Conservation (phyloP, 2,797 vertebrate genomes). For the Spheniscus humboldti region DNA sequence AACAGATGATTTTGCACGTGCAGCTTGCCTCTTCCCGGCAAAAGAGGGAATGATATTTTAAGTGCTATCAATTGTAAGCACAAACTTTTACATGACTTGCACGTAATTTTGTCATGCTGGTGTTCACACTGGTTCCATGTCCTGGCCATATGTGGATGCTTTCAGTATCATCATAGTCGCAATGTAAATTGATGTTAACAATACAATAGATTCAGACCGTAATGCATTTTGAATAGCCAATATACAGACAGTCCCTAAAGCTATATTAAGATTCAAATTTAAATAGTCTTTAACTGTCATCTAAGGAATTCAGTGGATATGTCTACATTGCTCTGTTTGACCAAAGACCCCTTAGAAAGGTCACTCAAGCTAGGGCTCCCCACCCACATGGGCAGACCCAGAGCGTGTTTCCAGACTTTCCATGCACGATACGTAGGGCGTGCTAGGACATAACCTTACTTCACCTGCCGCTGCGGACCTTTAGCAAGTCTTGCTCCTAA, state of each 20-base stretch:
- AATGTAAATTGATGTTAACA: not conserved
- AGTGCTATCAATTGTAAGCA: not conserved
- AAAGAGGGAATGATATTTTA: not conserved
- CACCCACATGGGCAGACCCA: not conserved
- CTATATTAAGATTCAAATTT: not conserved
- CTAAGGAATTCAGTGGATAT: not conserved
- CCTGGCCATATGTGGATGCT: not conserved
- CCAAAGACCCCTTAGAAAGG: not conserved
- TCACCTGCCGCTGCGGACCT: not conserved
- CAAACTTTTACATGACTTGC: not conserved
- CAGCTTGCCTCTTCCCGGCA: not conserved
- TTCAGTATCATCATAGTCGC: not conserved
- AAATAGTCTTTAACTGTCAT: not conserved
- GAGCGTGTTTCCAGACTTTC: not conserved
- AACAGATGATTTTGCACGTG: not conserved
- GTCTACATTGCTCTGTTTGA: not conserved
- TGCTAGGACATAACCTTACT: not conserved
- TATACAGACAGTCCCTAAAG: not conserved
- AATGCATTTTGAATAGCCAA: not conserved
- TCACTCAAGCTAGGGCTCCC: not conserved
- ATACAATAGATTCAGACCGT: not conserved
- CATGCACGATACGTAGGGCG: accelerated
- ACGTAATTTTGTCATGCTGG: not conserved
- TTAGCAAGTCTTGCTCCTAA: not conserved
- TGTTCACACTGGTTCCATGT: not conserved